A percentile compares a stretch with the other conserved stretches of the same genome.
Conservation (phyloP, 2,797 vertebrate species). For the Diceros bicornis region DNA sequence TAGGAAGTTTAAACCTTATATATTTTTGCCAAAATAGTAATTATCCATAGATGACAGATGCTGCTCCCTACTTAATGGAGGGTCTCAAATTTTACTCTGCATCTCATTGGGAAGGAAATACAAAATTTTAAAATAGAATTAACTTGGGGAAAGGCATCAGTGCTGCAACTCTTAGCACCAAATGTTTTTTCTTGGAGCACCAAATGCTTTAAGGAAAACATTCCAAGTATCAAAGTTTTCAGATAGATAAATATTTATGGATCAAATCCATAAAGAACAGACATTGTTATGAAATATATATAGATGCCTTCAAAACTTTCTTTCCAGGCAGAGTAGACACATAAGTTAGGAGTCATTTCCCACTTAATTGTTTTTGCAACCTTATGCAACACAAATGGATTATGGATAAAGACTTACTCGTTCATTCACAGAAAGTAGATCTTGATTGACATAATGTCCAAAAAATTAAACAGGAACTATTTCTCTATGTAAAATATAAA, state of each 20-base stretch:
- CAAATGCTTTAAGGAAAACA: conserved; percentile 88
- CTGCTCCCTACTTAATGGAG: conserved; percentile 73
- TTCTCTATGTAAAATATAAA: background rate
- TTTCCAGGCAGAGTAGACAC: conserved; percentile 80
- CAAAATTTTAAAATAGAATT: conserved; percentile 74
- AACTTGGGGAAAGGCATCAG: conserved; percentile 79
- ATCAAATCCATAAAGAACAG: conserved; percentile 88
- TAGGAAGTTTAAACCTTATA: conserved; percentile 69
- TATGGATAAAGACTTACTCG: background rate
- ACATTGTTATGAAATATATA: conserved; percentile 89
- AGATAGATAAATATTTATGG: conserved; percentile 89
- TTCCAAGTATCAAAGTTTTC: conserved; percentile 88
- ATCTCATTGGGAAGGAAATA: conserved; percentile 77
- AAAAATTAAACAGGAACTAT: conserved; percentile 51
- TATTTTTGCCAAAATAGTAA: conserved; percentile 66
- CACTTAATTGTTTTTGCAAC: conserved; percentile 82
- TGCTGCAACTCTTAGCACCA: conserved; percentile 86
- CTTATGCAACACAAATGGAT: conserved; percentile 77
- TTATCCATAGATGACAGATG: conserved; percentile 80
- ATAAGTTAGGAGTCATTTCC: conserved; percentile 85
- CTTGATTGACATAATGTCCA: conserved; percentile 67
- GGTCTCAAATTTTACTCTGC: conserved; percentile 78
- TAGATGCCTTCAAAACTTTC: conserved; percentile 83
- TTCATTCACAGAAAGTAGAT: conserved; percentile 42
- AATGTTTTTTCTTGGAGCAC: conserved; percentile 87